phyloP scores from a whole-genome alignment of 1,140 invertebrate genomes.

The Bombus waltoni region DNA sequence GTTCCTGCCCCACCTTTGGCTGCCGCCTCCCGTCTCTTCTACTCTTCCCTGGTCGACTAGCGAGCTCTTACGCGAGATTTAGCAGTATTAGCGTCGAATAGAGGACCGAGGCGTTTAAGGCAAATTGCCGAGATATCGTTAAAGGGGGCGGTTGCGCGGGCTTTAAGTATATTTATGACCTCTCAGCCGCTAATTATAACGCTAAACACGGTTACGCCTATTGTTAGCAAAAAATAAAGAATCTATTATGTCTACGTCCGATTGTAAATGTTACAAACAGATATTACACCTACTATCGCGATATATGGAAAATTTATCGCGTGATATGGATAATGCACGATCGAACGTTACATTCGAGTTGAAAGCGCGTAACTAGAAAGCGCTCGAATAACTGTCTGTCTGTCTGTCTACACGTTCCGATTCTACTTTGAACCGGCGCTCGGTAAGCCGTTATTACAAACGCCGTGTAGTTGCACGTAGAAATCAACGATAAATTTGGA shows the following conservation, averaged over 20 bases:
- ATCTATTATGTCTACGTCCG: background rate
- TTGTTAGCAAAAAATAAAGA: conserved; percentile 13
- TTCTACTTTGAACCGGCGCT: background rate
- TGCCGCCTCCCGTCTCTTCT: background rate
- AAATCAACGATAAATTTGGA: background rate
- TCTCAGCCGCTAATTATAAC: conserved; percentile 57
- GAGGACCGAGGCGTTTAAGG: conserved; percentile 56
- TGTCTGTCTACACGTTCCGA: background rate
- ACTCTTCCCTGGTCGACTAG: conserved; percentile 14
- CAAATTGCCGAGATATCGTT: conserved; percentile 67
- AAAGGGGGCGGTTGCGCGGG: conserved; percentile 40
- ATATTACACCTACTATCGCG: background rate
- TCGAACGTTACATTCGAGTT: background rate
- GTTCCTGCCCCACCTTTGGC: conserved; percentile 15
- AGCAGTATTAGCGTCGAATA: conserved; percentile 65
- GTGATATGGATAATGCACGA: background rate
- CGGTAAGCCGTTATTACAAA: background rate
- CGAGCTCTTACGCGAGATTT: conserved; percentile 61
- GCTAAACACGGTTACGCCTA: conserved; percentile 6
- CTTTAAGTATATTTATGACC: conserved; percentile 65
- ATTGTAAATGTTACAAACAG: background rate
- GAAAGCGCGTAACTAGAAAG: background rate
- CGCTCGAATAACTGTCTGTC: background rate
- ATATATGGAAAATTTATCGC: background rate
- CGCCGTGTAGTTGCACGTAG: background rate